Evolutionary conservation across 2,888 invertebrate genomes (phyloP), one percentile per base, ranked within the genome.

Genomic region (Elaeidobius kamerunicus): DNA sequence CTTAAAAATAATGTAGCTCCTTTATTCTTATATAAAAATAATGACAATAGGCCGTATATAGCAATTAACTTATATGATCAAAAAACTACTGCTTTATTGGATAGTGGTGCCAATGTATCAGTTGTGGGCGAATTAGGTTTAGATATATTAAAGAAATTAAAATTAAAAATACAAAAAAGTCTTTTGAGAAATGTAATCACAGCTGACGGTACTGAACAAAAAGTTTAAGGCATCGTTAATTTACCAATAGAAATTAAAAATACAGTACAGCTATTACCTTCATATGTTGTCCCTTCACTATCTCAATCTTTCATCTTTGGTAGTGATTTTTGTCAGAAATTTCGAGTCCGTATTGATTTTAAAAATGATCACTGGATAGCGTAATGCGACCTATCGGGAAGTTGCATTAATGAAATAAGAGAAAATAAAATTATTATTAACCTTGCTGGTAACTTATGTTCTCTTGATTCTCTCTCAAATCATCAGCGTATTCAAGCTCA

Each of bases 21-120:
- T n/a, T n/a, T n/a, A n/a, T n/a, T n/a, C n/a, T n/a, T n/a, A n/a
- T n/a, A n/a, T n/a, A 23, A 23, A 23, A 23, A 23, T 23, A 23
- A 23, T n/a, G 34, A 34, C n/a, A 34, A 34, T 34, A 34, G 34
- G 14, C n/a, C 34, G 4, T 34, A 7, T 34, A 7, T 34, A n/a
- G n/a, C n/a, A n/a, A n/a, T 34, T n/a, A 12, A 14, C n/a, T 12
- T 34, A n/a, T 34, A 12, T 34, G n/a, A 34, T 14, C 14, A 12
- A 4, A 34, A 34, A n/a, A 14, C n/a, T 34, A 34, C 27, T 7
- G 27, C 9, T 27, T 27, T 27, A 27, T 27, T 27, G 6, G 27
- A 27, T 27, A 7, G 7, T 7, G 27, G 27, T 9, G 27, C 27
- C 6, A 27, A 6, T 27, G 9, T 27, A 7, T 27, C 27, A 27